Evolutionary conservation across 2,797 vertebrate species (phyloP).

Genomic region (Acipenser ruthenus): DNA sequence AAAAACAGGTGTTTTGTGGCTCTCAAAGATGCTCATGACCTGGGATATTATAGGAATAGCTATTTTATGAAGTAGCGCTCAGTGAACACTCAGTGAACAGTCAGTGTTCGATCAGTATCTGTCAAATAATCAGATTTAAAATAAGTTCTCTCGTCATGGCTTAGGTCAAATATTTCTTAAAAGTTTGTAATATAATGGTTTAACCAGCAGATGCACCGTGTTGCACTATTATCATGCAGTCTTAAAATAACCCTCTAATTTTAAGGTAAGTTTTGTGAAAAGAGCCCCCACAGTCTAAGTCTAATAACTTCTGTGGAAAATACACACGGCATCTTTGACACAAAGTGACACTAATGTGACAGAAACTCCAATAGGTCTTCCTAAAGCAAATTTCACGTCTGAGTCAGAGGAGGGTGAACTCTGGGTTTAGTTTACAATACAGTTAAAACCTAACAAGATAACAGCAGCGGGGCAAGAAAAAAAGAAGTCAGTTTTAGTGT

Average conservation of each 20-base stretch:
- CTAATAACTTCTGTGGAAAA: slow-evolving; percentile 1
- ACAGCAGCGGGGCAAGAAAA: background rate
- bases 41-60: no score
- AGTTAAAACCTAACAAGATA: background rate
- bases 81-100: no score
- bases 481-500: background rate
- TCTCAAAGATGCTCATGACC: no score
- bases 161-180: no score
- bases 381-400: slow-evolving; percentile 5
- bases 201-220: no score
- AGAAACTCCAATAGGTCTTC: background rate
- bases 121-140: no score
- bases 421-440: slow-evolving; percentile 3
- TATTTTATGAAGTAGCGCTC: no score
- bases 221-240: no score
- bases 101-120: no score
- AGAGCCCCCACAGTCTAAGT: background rate
- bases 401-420: background rate
- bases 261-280: slow-evolving; percentile 6
- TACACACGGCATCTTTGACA: slow-evolving; percentile 2
- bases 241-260: background rate
- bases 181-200: no score
- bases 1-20: no score
- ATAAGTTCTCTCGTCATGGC: no score
- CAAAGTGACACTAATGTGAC: background rate